A percentile compares a stretch with the other conserved stretches of the same genome.
Evolutionary conservation across 2,797 vertebrate species (phyloP).

Genomic region (Streptopelia turtur): DNA sequence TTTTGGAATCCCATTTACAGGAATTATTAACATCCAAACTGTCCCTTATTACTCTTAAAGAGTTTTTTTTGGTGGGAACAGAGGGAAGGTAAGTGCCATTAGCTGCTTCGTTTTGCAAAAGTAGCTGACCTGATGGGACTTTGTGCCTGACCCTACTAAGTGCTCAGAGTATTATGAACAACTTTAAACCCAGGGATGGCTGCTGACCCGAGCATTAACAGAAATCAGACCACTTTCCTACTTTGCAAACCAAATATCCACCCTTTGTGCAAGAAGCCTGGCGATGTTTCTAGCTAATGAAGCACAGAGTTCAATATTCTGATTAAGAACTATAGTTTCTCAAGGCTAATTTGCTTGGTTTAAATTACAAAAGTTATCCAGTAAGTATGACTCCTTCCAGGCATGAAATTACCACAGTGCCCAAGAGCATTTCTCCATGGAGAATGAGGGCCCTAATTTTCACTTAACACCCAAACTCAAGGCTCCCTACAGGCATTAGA

Average conservation of each 20-base stretch:
- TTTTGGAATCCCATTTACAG: not conserved
- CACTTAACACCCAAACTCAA: not conserved
- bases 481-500: not conserved
- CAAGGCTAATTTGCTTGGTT: not conserved
- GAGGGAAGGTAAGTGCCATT: not conserved
- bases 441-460: not conserved
- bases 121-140: not conserved
- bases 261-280: not conserved
- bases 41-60: not conserved
- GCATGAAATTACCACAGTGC: constrained; percentile 20
- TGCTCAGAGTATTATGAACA: not conserved
- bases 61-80: not conserved
- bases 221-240: not conserved
- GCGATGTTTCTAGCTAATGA: not conserved
- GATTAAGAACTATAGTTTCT: constrained; percentile 4
- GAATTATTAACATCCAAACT: not conserved
- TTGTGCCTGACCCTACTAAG: not conserved
- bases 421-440: constrained; percentile 1
- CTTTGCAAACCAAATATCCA: not conserved
- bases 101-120: not conserved
- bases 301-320: not conserved
- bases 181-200: not conserved
- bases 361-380: not conserved
- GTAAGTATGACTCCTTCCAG: constrained; percentile 30
- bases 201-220: rapidly evolving